A percentile compares a stretch with the other conserved stretches of the same genome.
phyloP scores from a whole-genome alignment of 2,797 vertebrate genomes.

The Glossophaga mutica region DNA sequence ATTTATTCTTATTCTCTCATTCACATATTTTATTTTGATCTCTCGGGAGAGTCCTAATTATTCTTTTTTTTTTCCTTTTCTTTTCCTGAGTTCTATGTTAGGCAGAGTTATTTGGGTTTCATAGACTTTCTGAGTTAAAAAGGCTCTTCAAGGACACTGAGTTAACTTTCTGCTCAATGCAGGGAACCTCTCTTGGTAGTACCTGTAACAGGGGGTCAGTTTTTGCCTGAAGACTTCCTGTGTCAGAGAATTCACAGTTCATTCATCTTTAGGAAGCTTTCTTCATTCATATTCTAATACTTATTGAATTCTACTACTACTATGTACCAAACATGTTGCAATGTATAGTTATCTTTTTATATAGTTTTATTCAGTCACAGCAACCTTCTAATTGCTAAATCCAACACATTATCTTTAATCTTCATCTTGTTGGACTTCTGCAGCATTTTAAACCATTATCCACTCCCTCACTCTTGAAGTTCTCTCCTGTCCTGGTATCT shows the following conservation, averaged over 20 bases:
- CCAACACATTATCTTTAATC: not conserved
- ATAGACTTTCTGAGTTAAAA: not conserved
- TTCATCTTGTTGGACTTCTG: not conserved
- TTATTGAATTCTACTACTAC: not conserved
- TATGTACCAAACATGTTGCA: not conserved
- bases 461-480: not conserved
- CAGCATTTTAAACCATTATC: not conserved
- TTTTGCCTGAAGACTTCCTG: not conserved
- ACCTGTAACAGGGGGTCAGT: not conserved
- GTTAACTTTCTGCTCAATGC: not conserved
- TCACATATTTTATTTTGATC: constrained; percentile 54
- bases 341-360: not conserved
- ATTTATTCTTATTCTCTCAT: not conserved
- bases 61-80: constrained; percentile 41
- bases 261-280: not conserved
- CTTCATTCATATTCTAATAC: not conserved
- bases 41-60: constrained; percentile 35
- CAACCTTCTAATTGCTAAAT: not conserved
- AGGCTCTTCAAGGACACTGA: not conserved
- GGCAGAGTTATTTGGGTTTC: not conserved
- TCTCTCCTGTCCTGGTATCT: not conserved
- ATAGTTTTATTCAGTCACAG: not conserved
- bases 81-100: constrained; percentile 18
- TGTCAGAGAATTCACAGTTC: not conserved
- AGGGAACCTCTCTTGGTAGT: not conserved